Conservation (phyloP, 2,113 vertebrate genomes). For the Glareola pratincola region DNA sequence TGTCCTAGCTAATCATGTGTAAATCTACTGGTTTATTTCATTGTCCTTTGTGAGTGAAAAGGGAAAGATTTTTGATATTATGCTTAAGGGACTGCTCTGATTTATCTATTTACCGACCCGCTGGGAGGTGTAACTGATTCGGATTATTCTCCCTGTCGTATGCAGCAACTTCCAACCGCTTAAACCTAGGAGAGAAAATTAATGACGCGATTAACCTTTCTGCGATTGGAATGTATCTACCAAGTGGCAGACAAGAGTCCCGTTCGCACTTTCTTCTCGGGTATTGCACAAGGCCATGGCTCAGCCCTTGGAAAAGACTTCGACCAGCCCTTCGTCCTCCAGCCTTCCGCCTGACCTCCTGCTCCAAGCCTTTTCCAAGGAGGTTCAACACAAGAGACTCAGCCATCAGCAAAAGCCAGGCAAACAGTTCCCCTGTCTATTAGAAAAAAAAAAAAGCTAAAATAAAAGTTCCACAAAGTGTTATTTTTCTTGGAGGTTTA, state of each 20-base stretch:
- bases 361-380: background rate
- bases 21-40: background rate
- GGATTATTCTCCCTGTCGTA: conserved; percentile 9
- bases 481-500: conserved; percentile 5
- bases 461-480: background rate
- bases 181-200: background rate
- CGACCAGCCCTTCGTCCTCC: accelerated
- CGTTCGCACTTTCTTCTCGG: background rate
- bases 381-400: background rate
- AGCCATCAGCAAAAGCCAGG: background rate
- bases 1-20: conserved; percentile 11
- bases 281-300: background rate
- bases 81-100: conserved; percentile 11
- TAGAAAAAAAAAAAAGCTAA: background rate
- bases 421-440: background rate
- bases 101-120: conserved; percentile 40
- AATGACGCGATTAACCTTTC: background rate
- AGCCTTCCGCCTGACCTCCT: background rate
- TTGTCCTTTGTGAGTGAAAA: background rate
- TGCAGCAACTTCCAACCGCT: background rate
- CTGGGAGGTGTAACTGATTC: conserved; percentile 28
- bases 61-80: background rate
- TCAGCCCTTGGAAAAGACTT: background rate
- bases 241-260: background rate
- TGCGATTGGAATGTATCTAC: background rate